Percentiles rank a stretch among this genome's conserved stretches.
phyloP scores from a whole-genome alignment of 2,888 invertebrate genomes.

The Cheilosia grossa region DNA sequence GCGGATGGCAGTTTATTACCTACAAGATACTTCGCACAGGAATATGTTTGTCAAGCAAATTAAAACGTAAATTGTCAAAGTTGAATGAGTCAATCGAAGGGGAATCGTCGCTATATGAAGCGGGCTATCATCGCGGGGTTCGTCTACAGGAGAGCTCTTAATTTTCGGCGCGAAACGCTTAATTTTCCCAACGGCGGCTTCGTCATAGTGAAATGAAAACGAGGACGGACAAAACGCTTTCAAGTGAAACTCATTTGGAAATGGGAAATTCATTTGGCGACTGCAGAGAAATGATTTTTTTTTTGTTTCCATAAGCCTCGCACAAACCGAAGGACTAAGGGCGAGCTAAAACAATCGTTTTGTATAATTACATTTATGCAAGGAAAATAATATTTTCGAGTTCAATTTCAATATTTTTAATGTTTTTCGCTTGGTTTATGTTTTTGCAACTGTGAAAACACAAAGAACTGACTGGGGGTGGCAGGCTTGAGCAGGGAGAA shows the following conservation, averaged over 20 bases:
- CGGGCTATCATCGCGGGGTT: neutral
- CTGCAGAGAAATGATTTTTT: constrained; percentile 11
- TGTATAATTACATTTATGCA: constrained; percentile 26
- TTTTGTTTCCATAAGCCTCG: constrained; percentile 29
- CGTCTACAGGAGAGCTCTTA: neutral
- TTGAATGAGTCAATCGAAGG: constrained; percentile 45
- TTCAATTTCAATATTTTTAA: constrained; percentile 7
- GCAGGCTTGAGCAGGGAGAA: too few species aligned
- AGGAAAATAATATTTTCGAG: neutral
- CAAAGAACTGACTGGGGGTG: too few species aligned
- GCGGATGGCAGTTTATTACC: constrained; percentile 46
- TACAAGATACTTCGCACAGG: constrained; percentile 20
- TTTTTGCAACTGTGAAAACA: too few species aligned
- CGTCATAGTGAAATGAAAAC: constrained; percentile 12
- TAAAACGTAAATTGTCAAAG: constrained; percentile 47
- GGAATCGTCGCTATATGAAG: constrained; percentile 22
- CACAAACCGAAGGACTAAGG: constrained; percentile 7
- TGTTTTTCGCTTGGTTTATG: neutral
- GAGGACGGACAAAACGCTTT: constrained; percentile 8
- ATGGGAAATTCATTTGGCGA: constrained; percentile 40
- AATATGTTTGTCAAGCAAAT: constrained; percentile 51
- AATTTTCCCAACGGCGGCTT: constrained; percentile 5
- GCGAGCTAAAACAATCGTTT: constrained; percentile 8
- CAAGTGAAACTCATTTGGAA: constrained; percentile 48
- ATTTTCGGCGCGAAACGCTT: neutral